Evolutionary conservation across 2,797 vertebrate genomes (phyloP).

Genomic region (Sebastiscus albofasciatus): DNA sequence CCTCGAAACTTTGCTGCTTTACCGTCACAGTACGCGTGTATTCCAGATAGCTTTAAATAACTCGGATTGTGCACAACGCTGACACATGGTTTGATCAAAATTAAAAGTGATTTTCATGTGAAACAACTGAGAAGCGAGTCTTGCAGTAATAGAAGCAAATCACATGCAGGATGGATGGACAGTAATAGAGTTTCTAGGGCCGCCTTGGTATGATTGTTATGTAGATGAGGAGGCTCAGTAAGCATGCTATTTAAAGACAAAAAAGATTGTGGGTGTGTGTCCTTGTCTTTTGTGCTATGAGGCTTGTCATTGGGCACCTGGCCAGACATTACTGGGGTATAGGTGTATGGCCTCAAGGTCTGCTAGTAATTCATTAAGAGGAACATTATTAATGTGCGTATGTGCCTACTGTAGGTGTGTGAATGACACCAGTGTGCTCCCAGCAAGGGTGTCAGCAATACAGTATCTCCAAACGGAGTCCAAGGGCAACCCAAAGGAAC

Average conservation of each 20-base stretch:
- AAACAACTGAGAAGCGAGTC: constrained; percentile 10
- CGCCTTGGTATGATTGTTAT: constrained; percentile 47
- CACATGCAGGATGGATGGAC: constrained; percentile 29
- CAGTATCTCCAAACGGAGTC: constrained; percentile 20
- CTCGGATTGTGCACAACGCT: background rate
- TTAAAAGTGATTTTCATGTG: constrained; percentile 20
- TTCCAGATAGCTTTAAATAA: constrained; percentile 38
- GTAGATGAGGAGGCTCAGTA: constrained; percentile 49
- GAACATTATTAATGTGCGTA: constrained; percentile 64
- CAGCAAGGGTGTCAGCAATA: constrained; percentile 38
- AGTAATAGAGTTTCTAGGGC: constrained; percentile 33
- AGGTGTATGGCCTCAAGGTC: constrained; percentile 67
- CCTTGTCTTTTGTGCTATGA: constrained; percentile 63
- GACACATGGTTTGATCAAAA: constrained; percentile 38
- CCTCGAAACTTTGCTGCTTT: background rate
- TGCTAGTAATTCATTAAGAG: constrained; percentile 78
- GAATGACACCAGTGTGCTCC: constrained; percentile 15
- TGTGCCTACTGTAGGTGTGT: constrained; percentile 13
- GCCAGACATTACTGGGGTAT: constrained; percentile 68
- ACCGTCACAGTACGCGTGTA: background rate
- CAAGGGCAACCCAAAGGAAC: constrained; percentile 50
- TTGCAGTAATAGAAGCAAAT: constrained; percentile 2
- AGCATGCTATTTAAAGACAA: constrained; percentile 67
- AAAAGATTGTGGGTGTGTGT: constrained; percentile 30
- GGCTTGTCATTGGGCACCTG: constrained; percentile 68